phyloP scores from a whole-genome alignment of 2,888 invertebrate species.

The Phragmatobia fuliginosa region DNA sequence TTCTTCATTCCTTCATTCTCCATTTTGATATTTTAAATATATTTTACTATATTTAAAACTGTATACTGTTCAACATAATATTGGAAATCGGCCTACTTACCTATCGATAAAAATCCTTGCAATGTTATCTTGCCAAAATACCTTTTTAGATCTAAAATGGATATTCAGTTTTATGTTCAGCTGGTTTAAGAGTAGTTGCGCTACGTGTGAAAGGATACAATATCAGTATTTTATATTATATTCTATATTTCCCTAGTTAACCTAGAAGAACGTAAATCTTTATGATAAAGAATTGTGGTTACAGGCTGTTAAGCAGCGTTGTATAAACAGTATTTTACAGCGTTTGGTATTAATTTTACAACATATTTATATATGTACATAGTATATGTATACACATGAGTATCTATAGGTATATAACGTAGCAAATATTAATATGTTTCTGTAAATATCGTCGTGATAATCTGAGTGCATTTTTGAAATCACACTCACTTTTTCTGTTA shows the following conservation, averaged over 20 bases:
- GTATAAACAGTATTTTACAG: neutral
- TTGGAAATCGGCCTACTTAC: neutral
- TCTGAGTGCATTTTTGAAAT: no score
- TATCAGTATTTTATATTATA: neutral
- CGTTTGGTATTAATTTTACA: no score
- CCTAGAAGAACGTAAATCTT: neutral
- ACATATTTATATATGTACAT: no score
- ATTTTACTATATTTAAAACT: no score
- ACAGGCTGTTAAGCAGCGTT: neutral
- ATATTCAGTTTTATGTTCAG: neutral
- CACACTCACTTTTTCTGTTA: no score
- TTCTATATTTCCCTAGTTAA: neutral
- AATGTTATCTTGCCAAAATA: constrained; percentile 9
- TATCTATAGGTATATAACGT: no score
- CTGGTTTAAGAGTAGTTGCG: neutral
- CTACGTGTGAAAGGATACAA: neutral
- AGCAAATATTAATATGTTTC: no score
- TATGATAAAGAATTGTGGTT: neutral
- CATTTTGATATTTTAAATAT: neutral
- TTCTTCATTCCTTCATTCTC: no score
- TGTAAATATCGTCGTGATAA: no score
- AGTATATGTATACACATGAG: no score
- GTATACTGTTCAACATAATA: neutral
- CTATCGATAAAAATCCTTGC: constrained; percentile 3
- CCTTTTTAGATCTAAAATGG: constrained; percentile 6